Evolutionary conservation across 53 echinoderm and acorn worm species (phyloP), one percentile per base, ranked within the genome.

Genomic region (Holothuria leucospilota): DNA sequence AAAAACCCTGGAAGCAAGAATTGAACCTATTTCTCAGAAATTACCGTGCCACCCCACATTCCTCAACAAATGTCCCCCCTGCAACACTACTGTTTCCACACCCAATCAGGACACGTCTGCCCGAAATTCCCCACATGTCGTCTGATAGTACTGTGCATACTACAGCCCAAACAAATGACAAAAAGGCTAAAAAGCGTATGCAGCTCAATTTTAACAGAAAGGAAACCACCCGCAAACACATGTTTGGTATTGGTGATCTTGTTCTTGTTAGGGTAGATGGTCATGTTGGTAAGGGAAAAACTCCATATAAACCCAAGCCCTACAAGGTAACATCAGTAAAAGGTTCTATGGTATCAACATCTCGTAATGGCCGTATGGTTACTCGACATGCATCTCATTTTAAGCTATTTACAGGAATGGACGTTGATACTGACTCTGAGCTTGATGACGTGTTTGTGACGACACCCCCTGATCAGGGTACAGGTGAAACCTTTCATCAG

Each of bases 31-130:
- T 89, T 51, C 65, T 92, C 11, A 60, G 89, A 30, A 89, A 92
- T 27, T 89, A 92, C 39, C 80, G 89, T 49, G 86, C 89, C 9
- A 92, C 92, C 10, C 92, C 85, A n/a, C 92, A 92, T 38, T 26
- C 52, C 12, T 84, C 92, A 8, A 92, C 92, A 8, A 63, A 58
- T 10, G 39, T 46, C 9, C 71, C 92, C 66, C 88, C 92, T 21
- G 88, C 88, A 20, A 85, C 85, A 29, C 71, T 81, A 1, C 56
- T 20, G 24, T n/a, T n/a, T n/a, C n/a, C n/a, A n/a, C n/a, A n/a
- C n/a, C n/a, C n/a, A n/a, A n/a, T n/a, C n/a, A n/a, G n/a, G n/a
- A n/a, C n/a, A n/a, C n/a, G n/a, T n/a, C n/a, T n/a, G n/a, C n/a
- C n/a, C n/a, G n/a, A n/a, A n/a, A n/a, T n/a, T n/a, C n/a, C n/a